Base-by-base conservation (phyloP, 1,140 invertebrate species). In the Lepidostoma basale region DNA sequence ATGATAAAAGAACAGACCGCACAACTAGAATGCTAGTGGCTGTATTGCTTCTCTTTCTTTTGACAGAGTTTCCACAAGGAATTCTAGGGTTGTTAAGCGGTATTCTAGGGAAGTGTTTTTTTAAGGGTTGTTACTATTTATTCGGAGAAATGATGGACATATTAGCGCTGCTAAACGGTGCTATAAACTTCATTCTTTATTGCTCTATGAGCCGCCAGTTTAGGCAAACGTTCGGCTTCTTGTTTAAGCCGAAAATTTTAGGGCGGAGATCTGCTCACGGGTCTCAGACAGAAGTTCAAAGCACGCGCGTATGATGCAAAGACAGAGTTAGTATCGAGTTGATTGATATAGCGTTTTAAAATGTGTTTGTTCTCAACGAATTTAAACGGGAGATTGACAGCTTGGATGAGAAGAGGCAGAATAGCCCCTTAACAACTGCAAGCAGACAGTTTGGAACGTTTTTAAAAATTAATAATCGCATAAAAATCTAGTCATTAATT, bases 191-290 rank as follows among this genome's bases (percentile, higher is more conserved):
- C 77, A 90, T 98, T 40, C 85, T 98, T 4, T 98, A 98, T 77
- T 97, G 95, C 73, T 89, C 91, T 23, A 98, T 98, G 96, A 95
- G 92, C 39, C 85, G 92, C 45, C 95, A 97, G 84, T 98, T 98
- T 78, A 84, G 96, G 10, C 86, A 88, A 44, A 96, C 94, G 0
- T 97, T 97, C 76, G 86, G 88, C 2, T 87, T 89, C 63, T 75
- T 95, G 30, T 92, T 96, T 23, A 76, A 75, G 47, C 75, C 76
- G 18, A 79, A 75, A 69, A 78, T 81, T 59, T 71, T 80, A 12
- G 70, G 66, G n/a, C 78, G 76, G 58, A 79, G 76, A 76, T 67
- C 74, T 6, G 67, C 72, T 2, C 65, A 72, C 28, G 62, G 18
- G 8, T 72, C 67, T 3, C 70, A 72, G 25, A 72, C 66, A 0